Base-by-base conservation (phyloP, 2,113 vertebrate genomes). In the Patagioenas fasciata region DNA sequence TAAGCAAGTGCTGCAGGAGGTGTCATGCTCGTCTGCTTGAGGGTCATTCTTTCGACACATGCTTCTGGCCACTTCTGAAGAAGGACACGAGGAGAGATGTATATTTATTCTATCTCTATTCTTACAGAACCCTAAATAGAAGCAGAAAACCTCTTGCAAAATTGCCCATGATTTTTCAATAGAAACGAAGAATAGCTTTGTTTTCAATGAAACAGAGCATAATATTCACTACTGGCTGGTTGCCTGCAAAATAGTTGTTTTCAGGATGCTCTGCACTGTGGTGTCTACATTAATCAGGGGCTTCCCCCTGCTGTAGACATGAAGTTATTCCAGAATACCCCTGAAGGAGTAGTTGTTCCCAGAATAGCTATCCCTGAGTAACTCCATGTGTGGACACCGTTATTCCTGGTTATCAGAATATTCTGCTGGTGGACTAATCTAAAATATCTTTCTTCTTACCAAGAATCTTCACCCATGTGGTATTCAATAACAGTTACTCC, bases 21-120 rank as follows among this genome's bases (percentile, higher is more conserved):
- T 47, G 26, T 24, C 28, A 15, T 18, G 10, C 10, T 61, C 4
- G 0, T 57, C 38, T 79, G 3, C 40, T 18, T 71, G 20, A 64
- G 38, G 20, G 1, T 69, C 17, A 0, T 4, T 54, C 57, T 23
- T 77, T 83, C 0, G 0, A 0, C 3, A 0, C 67, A 53, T 69
- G 21, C 28, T 71, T 38, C 81, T 56, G 73, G 32, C 6, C 48
- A 51, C 11, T 28, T 70, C 74, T 58, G 57, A 73, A 72, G 70
- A 26, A 69, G 79, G 21, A 25, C 66, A 54, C 34, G 31, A 61
- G 24, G 18, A 0, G 0, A 90, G n/a, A 20, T 66, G 42, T 24
- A 36, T 20, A 20, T 32, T 91, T 56, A 29, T 67, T 78, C 53
- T 17, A 2, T 40, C n/a, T 61, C 21, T 11, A 7, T 86, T 78